Evolutionary conservation across 1,140 invertebrate genomes (phyloP), one percentile per base, ranked within the genome.

Genomic region (Battus philenor): DNA sequence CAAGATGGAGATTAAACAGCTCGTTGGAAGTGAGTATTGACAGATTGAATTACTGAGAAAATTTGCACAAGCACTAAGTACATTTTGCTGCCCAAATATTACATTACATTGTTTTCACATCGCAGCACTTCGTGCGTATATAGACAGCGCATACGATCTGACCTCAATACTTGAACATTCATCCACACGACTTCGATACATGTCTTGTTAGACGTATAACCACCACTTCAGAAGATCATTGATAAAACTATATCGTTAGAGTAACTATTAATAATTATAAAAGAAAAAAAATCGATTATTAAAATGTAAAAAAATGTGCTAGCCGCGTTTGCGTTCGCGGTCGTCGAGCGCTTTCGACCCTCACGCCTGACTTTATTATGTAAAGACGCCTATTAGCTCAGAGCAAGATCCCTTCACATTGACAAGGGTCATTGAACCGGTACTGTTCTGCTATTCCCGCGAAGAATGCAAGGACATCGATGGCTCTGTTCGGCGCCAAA

Each of bases 401-500:
- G 57, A 61, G 47, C 50, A 41, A 54, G 59, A 61, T 72, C 64
- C 60, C 60, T 71, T 66, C 65, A 72, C 68, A 77, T 70, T 74
- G 59, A 64, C 58, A 63, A 55, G 58, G 63, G 67, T 75, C 61
- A 61, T 60, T 71, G 69, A 78, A 73, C 74, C 71, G 68, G 71
- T 68, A 75, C 62, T 56, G 55, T 61, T 62, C 47, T 65, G 58
- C 54, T 69, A 50, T 61, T 64, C 55, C 52, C 51, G 54, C 54
- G 50, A 75, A 75, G 71, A 75, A 75, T 75, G 71, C 71, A 75
- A 75, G 68, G 71, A 68, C 68, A 67, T 41, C 57, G 58, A 71
- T 71, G 68, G 59, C 44, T 56, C 38, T 27, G 38, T 22, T 15
- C 24, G 38, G 24, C 38, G 24, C 24, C 38, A 17, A 16, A 4